phyloP scores from a whole-genome alignment of 2,113 vertebrate species.

The Epinephelus lanceolatus region DNA sequence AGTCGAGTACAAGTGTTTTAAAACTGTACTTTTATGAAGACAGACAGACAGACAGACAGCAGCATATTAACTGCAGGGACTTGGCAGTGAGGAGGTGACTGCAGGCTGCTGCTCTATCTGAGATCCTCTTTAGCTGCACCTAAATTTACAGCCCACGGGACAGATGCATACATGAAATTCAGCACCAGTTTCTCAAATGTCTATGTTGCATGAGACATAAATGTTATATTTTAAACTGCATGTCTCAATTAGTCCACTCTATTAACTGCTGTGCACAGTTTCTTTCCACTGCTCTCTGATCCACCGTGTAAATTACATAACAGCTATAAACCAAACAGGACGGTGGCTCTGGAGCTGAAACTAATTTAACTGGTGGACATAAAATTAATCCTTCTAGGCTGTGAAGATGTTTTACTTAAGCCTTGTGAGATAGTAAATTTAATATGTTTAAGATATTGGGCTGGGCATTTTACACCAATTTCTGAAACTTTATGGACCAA shows the following conservation, averaged over 20 bases:
- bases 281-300: not conserved
- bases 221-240: slow-evolving; percentile 39
- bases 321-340: not conserved
- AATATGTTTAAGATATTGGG: no score
- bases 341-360: not conserved
- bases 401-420: no score
- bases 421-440: no score
- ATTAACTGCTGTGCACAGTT: not conserved
- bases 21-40: not conserved
- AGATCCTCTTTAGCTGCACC: slow-evolving; percentile 52
- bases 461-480: no score
- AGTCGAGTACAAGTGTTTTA: not conserved
- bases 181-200: slow-evolving; percentile 50
- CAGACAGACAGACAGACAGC: not conserved
- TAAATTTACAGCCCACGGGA: slow-evolving; percentile 64
- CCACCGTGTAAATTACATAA: not conserved
- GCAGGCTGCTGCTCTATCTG: slow-evolving; percentile 21
- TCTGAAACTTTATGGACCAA: not conserved
- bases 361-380: no score
- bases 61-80: not conserved
- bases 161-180: slow-evolving; percentile 58
- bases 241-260: slow-evolving; percentile 7
- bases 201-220: slow-evolving; percentile 45
- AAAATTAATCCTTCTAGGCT: no score
- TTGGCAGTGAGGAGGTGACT: slow-evolving; percentile 3